These are phyloP conservation scores for Oryzias melastigma DNA, from an alignment of 2,113 vertebrate species.

Conservation along the genomic window DNA sequence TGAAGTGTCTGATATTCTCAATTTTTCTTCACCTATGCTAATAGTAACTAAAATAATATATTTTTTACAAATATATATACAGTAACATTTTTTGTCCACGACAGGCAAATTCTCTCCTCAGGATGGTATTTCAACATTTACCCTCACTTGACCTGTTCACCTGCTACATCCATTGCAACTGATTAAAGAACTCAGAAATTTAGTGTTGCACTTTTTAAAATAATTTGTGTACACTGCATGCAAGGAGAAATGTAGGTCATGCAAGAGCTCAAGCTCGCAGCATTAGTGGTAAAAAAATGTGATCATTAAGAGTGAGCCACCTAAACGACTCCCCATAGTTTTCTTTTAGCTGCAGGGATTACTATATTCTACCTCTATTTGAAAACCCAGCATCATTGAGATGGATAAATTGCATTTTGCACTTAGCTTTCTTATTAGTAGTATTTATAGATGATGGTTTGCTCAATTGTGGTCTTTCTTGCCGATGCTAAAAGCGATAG, in stretches of 20 bases:
- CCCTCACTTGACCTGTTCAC: slow-evolving; percentile 5
- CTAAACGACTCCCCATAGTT: slow-evolving; percentile 10
- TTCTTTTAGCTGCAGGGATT: slow-evolving; percentile 6
- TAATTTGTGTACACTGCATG: slow-evolving; percentile 9
- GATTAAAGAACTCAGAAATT: slow-evolving; percentile 3
- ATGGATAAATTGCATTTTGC: no score
- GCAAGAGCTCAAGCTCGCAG: slow-evolving; percentile 3
- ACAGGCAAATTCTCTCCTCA: slow-evolving; percentile 12
- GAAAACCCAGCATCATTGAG: no score
- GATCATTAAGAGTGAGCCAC: slow-evolving; percentile 4
- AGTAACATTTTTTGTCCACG: slow-evolving; percentile 1
- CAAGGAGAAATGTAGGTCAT: slow-evolving; percentile 9
- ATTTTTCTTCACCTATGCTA: neutral
- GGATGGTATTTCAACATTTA: slow-evolving; percentile 17
- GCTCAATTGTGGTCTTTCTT: no score
- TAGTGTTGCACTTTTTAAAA: slow-evolving; percentile 19
- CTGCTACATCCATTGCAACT: slow-evolving; percentile 11
- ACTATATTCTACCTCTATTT: neutral
- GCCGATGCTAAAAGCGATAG: no score
- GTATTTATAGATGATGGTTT: no score
- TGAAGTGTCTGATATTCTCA: no score
- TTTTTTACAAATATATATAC: slow-evolving; percentile 10
- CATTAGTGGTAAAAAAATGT: slow-evolving; percentile 17
- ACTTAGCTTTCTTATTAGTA: no score
- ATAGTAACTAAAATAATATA: neutral